phyloP scores from a whole-genome alignment of 2,888 invertebrate genomes.

The Xanthia icteritia region DNA sequence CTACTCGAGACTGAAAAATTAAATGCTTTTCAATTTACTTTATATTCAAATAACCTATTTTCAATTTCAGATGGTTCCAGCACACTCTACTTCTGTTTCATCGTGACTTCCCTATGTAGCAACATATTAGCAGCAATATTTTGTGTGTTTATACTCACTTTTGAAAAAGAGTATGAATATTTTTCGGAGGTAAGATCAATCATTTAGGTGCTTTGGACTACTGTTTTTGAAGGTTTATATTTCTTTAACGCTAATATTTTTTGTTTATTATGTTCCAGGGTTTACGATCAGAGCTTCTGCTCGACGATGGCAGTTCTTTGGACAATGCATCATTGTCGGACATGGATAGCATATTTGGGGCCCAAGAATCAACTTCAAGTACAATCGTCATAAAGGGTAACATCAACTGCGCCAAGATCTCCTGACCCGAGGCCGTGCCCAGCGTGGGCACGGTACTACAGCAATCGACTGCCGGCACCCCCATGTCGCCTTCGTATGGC shows the following conservation, averaged over 20 bases:
- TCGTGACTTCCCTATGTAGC: constrained; percentile 83
- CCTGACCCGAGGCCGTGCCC: constrained; percentile 89
- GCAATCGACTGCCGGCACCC: constrained; percentile 68
- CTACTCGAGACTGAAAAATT: not conserved
- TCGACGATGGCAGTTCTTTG: constrained; percentile 84
- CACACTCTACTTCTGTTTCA: constrained; percentile 81
- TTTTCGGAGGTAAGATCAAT: constrained; percentile 82
- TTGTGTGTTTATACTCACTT: constrained; percentile 85
- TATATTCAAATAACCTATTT: not conserved
- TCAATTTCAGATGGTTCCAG: constrained; percentile 80
- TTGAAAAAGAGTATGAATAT: constrained; percentile 86
- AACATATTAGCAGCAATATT: constrained; percentile 85
- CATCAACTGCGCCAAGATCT: constrained; percentile 77
- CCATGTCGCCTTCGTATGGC: constrained; percentile 79
- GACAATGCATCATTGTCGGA: constrained; percentile 81
- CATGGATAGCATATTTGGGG: constrained; percentile 81
- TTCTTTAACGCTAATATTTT: not conserved
- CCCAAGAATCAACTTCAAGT: constrained; percentile 80
- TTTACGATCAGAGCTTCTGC: constrained; percentile 82
- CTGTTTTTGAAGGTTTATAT: not conserved
- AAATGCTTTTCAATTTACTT: not conserved
- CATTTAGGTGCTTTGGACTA: not conserved
- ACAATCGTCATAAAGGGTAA: constrained; percentile 83
- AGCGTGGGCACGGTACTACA: constrained; percentile 79
- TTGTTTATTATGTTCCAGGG: constrained; percentile 76